Conservation (phyloP, 1,140 invertebrate genomes). For the Oscheius sp. region DNA sequence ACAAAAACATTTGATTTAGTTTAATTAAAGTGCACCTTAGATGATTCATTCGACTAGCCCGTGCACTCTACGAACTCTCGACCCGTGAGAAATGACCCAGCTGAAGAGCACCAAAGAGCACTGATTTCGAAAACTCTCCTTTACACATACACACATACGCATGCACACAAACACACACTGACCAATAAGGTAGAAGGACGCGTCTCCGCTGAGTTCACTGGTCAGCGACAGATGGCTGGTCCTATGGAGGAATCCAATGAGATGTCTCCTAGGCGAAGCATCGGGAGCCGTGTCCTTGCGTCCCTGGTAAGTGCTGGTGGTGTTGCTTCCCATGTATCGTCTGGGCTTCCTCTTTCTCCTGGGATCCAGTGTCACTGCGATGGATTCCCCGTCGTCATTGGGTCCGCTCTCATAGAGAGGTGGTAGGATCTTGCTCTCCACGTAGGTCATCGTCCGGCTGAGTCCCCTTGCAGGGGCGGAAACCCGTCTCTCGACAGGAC, state of each 20-base stretch:
- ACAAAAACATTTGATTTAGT: too few relatives aligned
- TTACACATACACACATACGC: too few relatives aligned
- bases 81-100: not conserved
- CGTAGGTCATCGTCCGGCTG: slow-evolving; percentile 31
- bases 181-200: slow-evolving; percentile 49
- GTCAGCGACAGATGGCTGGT: slow-evolving; percentile 51
- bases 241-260: slow-evolving; percentile 49
- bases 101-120: not conserved
- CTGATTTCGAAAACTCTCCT: too few relatives aligned
- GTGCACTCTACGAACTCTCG: slow-evolving; percentile 6
- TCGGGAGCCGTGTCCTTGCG: slow-evolving; percentile 35
- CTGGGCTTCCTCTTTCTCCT: slow-evolving; percentile 7
- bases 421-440: slow-evolving; percentile 23
- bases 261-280: slow-evolving; percentile 35
- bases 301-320: slow-evolving; percentile 41
- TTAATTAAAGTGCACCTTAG: too few relatives aligned
- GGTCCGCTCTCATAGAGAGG: slow-evolving; percentile 27
- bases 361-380: slow-evolving; percentile 4
- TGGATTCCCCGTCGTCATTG: slow-evolving; percentile 14
- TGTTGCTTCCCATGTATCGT: slow-evolving; percentile 30
- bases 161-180: too few relatives aligned
- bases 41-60: too few relatives aligned
- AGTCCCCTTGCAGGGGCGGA: slow-evolving; percentile 15
- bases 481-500: not conserved
- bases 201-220: slow-evolving; percentile 43